Percentiles rank a stretch among this genome's conserved stretches.
Conservation (phyloP, 2,797 vertebrate species). For the Mionectes olivaceus region DNA sequence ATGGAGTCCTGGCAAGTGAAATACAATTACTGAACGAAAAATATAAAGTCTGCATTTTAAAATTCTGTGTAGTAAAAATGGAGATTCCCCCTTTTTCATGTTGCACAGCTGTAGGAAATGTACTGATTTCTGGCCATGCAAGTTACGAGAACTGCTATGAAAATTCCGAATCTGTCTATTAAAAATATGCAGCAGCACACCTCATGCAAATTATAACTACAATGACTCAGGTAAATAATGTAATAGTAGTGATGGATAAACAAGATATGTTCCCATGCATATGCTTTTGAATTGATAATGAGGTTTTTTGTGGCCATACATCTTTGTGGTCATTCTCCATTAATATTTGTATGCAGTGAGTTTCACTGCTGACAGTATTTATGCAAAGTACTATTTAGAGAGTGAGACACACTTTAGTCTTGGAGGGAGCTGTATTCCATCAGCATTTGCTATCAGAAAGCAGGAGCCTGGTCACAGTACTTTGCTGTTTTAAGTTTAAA, state of each 20-base stretch:
- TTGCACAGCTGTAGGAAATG: neutral
- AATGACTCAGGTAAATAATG: neutral
- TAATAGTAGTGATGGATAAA: neutral
- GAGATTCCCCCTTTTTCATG: neutral
- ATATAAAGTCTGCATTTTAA: neutral
- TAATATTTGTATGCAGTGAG: neutral
- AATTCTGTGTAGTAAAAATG: neutral
- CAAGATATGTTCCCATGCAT: accelerated
- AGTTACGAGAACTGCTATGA: neutral
- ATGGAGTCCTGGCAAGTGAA: neutral
- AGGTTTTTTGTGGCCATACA: neutral
- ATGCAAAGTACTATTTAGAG: neutral
- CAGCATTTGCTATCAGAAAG: neutral
- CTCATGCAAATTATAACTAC: neutral
- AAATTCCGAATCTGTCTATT: neutral
- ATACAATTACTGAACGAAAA: neutral
- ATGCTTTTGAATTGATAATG: neutral
- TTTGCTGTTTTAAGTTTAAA: neutral
- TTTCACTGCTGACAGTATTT: neutral
- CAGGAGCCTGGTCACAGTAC: neutral
- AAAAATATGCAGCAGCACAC: neutral
- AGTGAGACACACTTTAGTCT: neutral
- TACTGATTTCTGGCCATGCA: neutral
- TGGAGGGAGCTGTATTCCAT: neutral
- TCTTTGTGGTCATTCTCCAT: neutral